A percentile compares a stretch with the other conserved stretches of the same genome.
phyloP scores from a whole-genome alignment of 2,113 vertebrate genomes.

The Prinia subflava region DNA sequence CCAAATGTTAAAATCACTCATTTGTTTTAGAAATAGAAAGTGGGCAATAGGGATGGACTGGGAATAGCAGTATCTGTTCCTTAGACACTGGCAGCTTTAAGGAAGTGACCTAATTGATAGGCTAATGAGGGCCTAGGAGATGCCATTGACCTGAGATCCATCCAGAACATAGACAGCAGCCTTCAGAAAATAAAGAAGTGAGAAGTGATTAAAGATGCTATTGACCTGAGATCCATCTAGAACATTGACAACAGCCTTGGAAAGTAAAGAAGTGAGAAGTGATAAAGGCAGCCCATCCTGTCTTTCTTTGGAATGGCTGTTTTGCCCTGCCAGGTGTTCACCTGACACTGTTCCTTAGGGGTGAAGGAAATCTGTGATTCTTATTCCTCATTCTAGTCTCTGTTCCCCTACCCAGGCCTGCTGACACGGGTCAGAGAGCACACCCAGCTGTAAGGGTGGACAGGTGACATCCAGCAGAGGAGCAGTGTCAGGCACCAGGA shows the following conservation, averaged over 20 bases:
- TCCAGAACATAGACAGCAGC: background rate
- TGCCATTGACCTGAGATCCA: background rate
- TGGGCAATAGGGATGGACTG: background rate
- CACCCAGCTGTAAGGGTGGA: background rate
- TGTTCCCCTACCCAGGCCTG: background rate
- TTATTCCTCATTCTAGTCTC: background rate
- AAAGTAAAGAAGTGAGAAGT: background rate
- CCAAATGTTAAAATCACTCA: background rate
- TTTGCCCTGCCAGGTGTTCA: background rate
- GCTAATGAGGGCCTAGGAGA: background rate
- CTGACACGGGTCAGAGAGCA: background rate
- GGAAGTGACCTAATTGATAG: background rate
- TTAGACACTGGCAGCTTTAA: background rate
- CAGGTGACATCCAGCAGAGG: background rate
- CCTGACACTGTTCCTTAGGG: background rate
- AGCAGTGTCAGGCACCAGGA: background rate
- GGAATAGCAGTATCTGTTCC: background rate
- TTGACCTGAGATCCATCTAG: background rate
- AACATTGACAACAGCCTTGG: background rate
- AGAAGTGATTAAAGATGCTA: background rate
- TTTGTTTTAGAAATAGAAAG: background rate
- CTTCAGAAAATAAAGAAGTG: background rate
- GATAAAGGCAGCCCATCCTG: background rate
- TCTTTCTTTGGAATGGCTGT: background rate
- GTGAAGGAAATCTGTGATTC: rapidly evolving